Evolutionary conservation across 2,888 invertebrate genomes (phyloP), one percentile per base, ranked within the genome.

Genomic region (Oscheius sp.): DNA sequence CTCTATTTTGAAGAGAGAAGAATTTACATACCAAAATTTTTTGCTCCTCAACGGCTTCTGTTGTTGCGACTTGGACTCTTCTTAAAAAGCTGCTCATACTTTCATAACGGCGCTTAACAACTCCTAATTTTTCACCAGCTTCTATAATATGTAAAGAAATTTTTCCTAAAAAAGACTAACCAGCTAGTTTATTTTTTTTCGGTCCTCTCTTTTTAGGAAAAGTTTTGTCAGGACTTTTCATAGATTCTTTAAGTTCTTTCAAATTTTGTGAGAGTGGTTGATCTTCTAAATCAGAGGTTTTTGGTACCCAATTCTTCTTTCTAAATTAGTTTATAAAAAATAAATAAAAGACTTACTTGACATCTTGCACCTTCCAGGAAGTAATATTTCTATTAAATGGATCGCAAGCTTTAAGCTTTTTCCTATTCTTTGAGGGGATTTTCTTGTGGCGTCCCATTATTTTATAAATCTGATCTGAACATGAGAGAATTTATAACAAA

Each of bases 391-490:
- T 73, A 63, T 79, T 79, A 72, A 74, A 79, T n/a, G 77, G 75
- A 55, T 80, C 78, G 37, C 77, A 73, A 33, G 75, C 71, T 50
- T 79, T 80, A 65, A 80, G 70, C 74, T 80, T 80, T 72, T 80
- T 80, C 5, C 80, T 70, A 42, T 76, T 80, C 69, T 78, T 77
- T 39, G 75, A 73, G 34, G 76, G 80, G 42, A 78, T 79, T 20
- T 70, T 69, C 61, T 76, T 71, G 66, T 78, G 78, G 15, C 67
- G 57, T 23, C 17, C 48, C 48, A 48, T 48, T 45, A 17, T 45
- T 8, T 17, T 6, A 15, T 8, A 25, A 48, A 48, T 23, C 15
- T 37, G 8, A 37, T 37, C 15, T 10, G 37, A 37, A 15, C 15
- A 37, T 15, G 8, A 34, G 12, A 34, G 37, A 34, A 10, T 34